Evolutionary conservation across 2,797 vertebrate species (phyloP).

Genomic region (Xiphorhynchus erythropygius): DNA sequence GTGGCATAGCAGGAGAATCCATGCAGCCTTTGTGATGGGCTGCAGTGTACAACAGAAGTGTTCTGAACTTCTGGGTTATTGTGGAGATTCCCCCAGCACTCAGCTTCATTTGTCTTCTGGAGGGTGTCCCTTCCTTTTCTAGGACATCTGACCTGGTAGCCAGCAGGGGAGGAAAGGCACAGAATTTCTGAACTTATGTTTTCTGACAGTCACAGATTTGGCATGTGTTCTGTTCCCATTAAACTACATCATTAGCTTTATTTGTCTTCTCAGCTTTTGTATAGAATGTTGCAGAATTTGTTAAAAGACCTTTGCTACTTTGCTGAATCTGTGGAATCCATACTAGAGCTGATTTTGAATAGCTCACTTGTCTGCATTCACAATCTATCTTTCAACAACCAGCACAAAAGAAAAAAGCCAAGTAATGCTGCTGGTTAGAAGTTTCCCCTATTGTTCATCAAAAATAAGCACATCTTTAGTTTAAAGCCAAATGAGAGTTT

Average conservation of each 20-base stretch:
- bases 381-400: constrained; percentile 22
- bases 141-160: neutral
- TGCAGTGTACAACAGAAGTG: neutral
- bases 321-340: neutral
- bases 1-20: neutral
- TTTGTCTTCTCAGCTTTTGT: neutral
- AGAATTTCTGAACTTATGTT: neutral
- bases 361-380: neutral
- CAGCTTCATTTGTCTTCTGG: neutral
- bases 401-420: constrained; percentile 6
- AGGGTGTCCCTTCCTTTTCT: neutral
- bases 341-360: neutral
- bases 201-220: neutral
- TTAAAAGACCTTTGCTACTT: neutral
- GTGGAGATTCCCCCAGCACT: neutral
- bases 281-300: neutral
- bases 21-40: neutral
- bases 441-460: neutral
- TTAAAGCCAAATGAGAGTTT: neutral
- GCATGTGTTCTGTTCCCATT: neutral
- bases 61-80: neutral
- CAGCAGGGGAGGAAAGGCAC: neutral
- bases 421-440: neutral
- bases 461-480: neutral
- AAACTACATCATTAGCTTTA: neutral